phyloP scores from a whole-genome alignment of 2,113 vertebrate genomes.

The Pseudorectes ferrugineus region DNA sequence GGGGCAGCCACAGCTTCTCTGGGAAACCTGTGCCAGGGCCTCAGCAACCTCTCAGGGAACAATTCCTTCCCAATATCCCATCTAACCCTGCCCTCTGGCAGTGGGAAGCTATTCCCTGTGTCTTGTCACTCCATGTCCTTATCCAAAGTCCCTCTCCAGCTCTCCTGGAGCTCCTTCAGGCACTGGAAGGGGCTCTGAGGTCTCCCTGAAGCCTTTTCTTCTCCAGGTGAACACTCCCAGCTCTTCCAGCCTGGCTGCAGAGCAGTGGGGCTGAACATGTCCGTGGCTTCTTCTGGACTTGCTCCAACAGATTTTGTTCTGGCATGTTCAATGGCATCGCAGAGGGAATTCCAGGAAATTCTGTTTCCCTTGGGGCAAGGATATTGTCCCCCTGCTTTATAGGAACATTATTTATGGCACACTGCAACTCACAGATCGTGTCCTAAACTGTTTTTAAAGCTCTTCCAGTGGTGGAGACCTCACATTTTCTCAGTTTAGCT shows the following conservation, averaged over 20 bases:
- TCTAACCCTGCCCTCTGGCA: accelerated
- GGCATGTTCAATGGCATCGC: not conserved
- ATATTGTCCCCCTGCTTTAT: not conserved
- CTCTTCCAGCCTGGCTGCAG: not conserved
- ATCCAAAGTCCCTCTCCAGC: not conserved
- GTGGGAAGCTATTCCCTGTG: not conserved
- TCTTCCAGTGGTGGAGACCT: not conserved
- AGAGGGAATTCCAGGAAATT: not conserved
- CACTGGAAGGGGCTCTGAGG: accelerated
- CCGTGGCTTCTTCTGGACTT: not conserved
- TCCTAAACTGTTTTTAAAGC: not conserved
- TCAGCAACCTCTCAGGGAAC: accelerated
- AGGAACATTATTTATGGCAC: not conserved
- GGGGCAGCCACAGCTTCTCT: not conserved
- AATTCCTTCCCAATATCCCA: not conserved
- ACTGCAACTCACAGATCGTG: not conserved
- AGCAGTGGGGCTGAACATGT: not conserved
- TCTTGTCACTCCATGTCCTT: not conserved
- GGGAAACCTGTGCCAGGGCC: accelerated
- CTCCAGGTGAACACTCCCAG: accelerated
- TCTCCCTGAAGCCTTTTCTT: not conserved
- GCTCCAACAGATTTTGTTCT: not conserved
- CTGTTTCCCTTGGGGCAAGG: not conserved
- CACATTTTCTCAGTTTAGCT: not conserved
- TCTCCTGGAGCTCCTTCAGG: not conserved